Base-by-base conservation (phyloP, 2,888 invertebrate genomes). In the Amphipoea oculea region DNA sequence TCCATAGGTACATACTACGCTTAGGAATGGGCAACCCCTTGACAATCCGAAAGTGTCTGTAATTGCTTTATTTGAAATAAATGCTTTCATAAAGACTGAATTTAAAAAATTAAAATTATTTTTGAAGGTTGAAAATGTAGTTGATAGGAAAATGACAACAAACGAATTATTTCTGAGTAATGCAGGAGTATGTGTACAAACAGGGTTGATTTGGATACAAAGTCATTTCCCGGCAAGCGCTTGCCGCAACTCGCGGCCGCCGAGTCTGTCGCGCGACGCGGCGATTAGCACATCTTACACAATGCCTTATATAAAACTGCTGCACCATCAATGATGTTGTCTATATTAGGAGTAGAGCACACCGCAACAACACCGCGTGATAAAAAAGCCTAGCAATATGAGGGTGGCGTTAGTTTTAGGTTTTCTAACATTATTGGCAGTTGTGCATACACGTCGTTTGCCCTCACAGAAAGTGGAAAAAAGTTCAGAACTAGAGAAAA, bases 221-320 rank as follows among this genome's bases (percentile, higher is more conserved):
- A 82, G 71, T 67, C 83, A 69, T 83, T 69, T 70, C 78, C 77
- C 29, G 62, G 66, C 72, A 73, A 78, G 83, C 87, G 91, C 90
- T 94, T 94, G 93, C 91, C 79, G 93, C 93, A 95, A 94, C 89
- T 90, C 88, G 86, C 83, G 86, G 85, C 84, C 73, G 78, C 57
- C 68, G 88, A 91, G 90, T 90, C 91, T 87, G 91, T 92, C 91
- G 90, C 92, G 92, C 94, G 94, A 92, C 94, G 95, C 94, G 94
- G 91, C 93, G 92, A 89, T 95, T 94, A 93, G 92, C 93, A 93
- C 92, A 92, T 92, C 95, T 97, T 96, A 95, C 97, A 95, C 96
- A 96, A 97, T 94, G 92, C 89, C 94, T 95, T 96, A 96, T 97
- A 96, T 97, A 97, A 96, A 97, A 96, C 95, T 95, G 94, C 94